Base-by-base conservation (phyloP, 2,113 vertebrate species). In the Xiphias gladius region DNA sequence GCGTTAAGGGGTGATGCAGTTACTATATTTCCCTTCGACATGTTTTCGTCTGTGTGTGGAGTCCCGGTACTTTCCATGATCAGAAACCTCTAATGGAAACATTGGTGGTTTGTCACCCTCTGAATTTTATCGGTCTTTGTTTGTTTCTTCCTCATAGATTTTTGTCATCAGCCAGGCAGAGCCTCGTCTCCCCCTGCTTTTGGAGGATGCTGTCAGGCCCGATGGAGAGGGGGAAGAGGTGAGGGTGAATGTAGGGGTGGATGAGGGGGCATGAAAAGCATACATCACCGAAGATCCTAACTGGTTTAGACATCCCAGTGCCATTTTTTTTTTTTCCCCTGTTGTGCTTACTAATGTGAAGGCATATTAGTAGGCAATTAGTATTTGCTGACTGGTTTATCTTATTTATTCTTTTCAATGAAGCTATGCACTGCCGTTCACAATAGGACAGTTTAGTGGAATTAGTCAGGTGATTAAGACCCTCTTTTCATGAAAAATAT, bases 191-290 rank as follows among this genome's bases (percentile, higher is more conserved):
- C 98, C 98, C 7, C 93, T 99, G 88, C 98, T 99, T 94, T 94
- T 99, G 94, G 98, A 99, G 70, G 98, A 99, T 83, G 98, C 98
- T 4, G 86, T 98, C 87, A 95, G 98, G 12, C 97, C 98, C 67
- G 98, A 99, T 63, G 95, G 93, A 50, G 98, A 97, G 66, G 97
- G 97, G 57, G 98, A 99, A 68, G 98, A 99, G 97, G 98, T 99
- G 92, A 96, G 95, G 86, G 93, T 85, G 84, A 19, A 43, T 41
- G 2, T 5, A 43, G 24, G 48, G 62, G 28, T 65, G 39, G 2
- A 41, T 30, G 20, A 12, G 11, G 3, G 48, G 17, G 19, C 0
- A 19, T 30, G 19, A 9, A 10, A 43, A 26, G 26, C 1, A 0
- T 17, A 54, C 17, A 50, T 72, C 20, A 37, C 24, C 55, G 12